phyloP scores from a whole-genome alignment of 1,140 invertebrate genomes.

The Brachionus manjavacas region DNA sequence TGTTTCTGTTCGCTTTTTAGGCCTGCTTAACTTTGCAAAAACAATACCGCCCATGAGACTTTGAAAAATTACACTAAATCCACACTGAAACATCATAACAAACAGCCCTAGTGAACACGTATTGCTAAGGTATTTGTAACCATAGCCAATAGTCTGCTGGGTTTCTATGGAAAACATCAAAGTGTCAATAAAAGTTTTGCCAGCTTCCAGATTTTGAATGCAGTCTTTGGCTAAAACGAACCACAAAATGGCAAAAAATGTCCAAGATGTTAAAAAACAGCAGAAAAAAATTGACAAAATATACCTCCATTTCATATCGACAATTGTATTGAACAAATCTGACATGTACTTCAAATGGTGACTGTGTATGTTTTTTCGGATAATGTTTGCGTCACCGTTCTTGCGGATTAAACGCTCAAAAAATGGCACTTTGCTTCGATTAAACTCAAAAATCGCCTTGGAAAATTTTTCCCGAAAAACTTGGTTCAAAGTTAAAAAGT shows the following conservation, averaged over 20 bases:
- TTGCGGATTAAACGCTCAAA: neutral
- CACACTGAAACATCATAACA: constrained; percentile 51
- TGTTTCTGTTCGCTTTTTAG: constrained; percentile 52
- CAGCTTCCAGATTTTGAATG: neutral
- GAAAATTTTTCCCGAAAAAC: neutral
- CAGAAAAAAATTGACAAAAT: constrained; percentile 57
- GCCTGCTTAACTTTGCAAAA: constrained; percentile 50
- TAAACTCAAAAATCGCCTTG: constrained; percentile 8
- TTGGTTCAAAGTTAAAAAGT: neutral
- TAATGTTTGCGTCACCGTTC: neutral
- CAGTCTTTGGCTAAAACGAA: neutral
- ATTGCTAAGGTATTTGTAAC: constrained; percentile 59
- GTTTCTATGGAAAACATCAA: constrained; percentile 30
- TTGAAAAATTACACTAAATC: constrained; percentile 57
- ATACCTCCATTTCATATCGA: constrained; percentile 61
- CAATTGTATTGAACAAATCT: constrained; percentile 73
- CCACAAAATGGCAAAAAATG: constrained; percentile 18
- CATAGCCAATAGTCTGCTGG: constrained; percentile 33
- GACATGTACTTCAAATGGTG: constrained; percentile 59
- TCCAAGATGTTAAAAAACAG: constrained; percentile 52
- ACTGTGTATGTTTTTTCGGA: constrained; percentile 58
- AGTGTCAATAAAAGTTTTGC: neutral
- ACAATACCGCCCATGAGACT: constrained; percentile 51
- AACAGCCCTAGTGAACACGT: constrained; percentile 48
- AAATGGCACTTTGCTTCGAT: neutral